Base-by-base conservation (phyloP, 2,113 vertebrate genomes). In the Colinus virginianus region DNA sequence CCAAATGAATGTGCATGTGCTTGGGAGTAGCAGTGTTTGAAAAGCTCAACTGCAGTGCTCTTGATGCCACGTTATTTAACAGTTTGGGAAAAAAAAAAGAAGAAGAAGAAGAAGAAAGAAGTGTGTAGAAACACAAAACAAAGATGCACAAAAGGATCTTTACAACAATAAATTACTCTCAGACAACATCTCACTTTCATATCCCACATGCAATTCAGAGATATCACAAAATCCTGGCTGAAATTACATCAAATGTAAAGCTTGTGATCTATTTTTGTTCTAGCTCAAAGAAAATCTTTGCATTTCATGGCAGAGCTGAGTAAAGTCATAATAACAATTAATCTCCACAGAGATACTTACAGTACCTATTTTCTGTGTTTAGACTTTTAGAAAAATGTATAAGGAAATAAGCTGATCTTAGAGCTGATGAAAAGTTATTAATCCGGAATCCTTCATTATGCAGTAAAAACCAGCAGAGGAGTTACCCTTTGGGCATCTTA, bases 271-370 rank as follows among this genome's bases (percentile, higher is more conserved):
- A 58, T 63, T 90, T 61, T 58, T 76, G 62, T 42, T 76, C 88
- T 80, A 87, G 25, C 69, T 78, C 66, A 56, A 61, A 92, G 77
- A 68, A 87, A 90, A 93, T 88, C 80, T 91, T 91, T 76, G 61
- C 51, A 48, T 87, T 90, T 81, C 69, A 43, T 62, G 80, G 45
- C 78, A 84, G 77, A 74, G 42, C 40, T 38, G 58, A 92, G 38
- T 84, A 38, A 96, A 92, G 45, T 45, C 66, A 90, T 92, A 93
- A 78, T 84, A 88, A 69, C 67, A 81, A 91, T 95, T 95, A 92
- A 84, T 92, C 62, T 92, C 86, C 72, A 32, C 58, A 88, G 86
- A 88, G 84, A 87, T 87, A 78, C 68, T 88, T 92, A 22, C 5
- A 87, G 83, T 72, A 42, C 21, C 53, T 72, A 3, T 69, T 90